Evolutionary conservation across 2,113 vertebrate species (phyloP).

Genomic region (Galemys pyrenaicus): DNA sequence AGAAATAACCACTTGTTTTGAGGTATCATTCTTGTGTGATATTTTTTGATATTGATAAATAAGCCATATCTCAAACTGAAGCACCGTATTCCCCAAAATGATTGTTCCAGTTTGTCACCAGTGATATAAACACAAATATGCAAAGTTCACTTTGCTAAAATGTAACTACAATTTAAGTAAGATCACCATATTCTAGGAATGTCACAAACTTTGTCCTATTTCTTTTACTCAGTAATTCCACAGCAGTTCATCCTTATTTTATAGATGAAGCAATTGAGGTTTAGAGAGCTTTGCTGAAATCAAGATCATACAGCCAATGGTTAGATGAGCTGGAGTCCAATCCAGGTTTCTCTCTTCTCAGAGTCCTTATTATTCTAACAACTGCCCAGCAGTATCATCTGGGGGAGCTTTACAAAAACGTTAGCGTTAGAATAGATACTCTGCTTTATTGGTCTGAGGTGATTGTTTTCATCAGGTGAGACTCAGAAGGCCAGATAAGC

Average conservation of each 20-base stretch:
- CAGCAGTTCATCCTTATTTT: background rate
- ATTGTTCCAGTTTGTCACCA: background rate
- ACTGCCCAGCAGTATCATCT: background rate
- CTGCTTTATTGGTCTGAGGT: background rate
- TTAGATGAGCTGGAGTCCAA: background rate
- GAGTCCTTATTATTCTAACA: background rate
- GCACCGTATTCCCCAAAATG: background rate
- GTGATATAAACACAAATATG: background rate
- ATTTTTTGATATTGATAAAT: background rate
- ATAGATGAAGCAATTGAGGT: background rate
- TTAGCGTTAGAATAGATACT: background rate
- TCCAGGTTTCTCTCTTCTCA: background rate
- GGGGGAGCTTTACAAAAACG: background rate
- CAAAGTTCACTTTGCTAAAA: background rate
- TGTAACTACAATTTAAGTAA: background rate
- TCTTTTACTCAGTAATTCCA: background rate
- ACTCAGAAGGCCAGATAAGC: background rate
- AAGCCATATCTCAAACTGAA: background rate
- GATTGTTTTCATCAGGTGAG: background rate
- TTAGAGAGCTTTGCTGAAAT: background rate
- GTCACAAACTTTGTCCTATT: background rate
- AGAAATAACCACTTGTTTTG: background rate
- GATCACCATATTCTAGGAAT: background rate
- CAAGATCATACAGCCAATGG: background rate
- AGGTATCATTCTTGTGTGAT: background rate